Evolutionary conservation across 2,888 invertebrate genomes (phyloP).

Genomic region (Sminthurides aquaticus): DNA sequence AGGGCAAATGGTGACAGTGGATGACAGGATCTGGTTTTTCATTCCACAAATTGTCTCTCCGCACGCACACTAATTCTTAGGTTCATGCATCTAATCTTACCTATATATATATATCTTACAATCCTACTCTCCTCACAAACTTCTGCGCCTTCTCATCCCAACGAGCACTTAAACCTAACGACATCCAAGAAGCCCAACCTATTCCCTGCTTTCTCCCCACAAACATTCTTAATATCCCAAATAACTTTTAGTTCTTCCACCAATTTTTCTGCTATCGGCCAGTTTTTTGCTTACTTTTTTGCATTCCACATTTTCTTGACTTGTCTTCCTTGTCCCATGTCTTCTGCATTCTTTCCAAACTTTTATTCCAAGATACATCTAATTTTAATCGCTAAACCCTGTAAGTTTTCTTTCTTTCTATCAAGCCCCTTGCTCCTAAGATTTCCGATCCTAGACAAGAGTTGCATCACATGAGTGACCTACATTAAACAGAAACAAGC

Average conservation of each 20-base stretch:
- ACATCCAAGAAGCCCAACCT: neutral
- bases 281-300: neutral
- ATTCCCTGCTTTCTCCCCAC: neutral
- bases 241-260: neutral
- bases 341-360: neutral
- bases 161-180: neutral
- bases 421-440: neutral
- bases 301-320: neutral
- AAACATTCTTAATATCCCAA: neutral
- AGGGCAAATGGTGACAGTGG: conserved; percentile 19
- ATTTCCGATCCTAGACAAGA: neutral
- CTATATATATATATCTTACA: too few species aligned
- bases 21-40: conserved; percentile 16
- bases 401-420: too few species aligned
- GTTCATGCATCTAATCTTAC: neutral
- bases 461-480: too few species aligned
- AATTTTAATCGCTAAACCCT: too few species aligned
- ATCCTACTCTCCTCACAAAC: neutral
- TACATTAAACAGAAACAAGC: too few species aligned
- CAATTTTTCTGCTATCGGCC: neutral
- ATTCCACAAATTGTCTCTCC: neutral
- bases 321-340: too few species aligned
- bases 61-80: neutral
- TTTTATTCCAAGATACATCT: neutral
- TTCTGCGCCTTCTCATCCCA: too few species aligned